Evolutionary conservation across 2,797 vertebrate species (phyloP), one percentile per base, ranked within the genome.

Genomic region (Aulostomus chinensis): DNA sequence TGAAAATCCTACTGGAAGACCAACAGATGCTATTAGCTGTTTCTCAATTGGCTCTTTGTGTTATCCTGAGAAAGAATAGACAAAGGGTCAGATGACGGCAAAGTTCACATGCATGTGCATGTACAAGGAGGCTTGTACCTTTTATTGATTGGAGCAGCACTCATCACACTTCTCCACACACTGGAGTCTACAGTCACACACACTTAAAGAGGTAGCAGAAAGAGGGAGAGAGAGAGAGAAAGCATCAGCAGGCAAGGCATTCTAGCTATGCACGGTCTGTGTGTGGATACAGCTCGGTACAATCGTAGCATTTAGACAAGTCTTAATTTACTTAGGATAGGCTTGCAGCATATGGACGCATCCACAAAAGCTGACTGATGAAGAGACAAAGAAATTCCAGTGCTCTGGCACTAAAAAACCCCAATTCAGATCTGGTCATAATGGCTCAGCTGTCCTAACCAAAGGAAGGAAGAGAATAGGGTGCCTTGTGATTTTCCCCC

Each of bases 391-490:
- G 92, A 89, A 90, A 95, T 94, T 95, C 86, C 93, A 94, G 93
- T 95, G 87, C 88, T 93, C 89, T 84, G 77, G 86, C 83, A 74
- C 90, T 86, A 92, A 91, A 83, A 91, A 81, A 92, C 91, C 93
- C 88, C 92, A 88, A 93, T 95, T 98, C 91, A 95, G 92, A 92
- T 93, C 88, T 90, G 84, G 90, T 94, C 92, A 92, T 95, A 95
- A 95, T 95, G 92, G 93, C 93, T 97, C 94, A 96, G 95, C 95
- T 97, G 94, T 96, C 92, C 91, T 89, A 93, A 94, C 91, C 91
- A 93, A 95, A 95, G 92, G 89, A 85, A 89, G 88, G 90, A 91
- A 95, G 92, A 98, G 94, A 98, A 96, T 96, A 94, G 92, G 90
- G 87, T 83, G 90, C 94, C 96, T 98, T 98, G 95, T 97, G 92